phyloP scores from a whole-genome alignment of 2,113 vertebrate genomes.

The Erpornis zantholeuca region DNA sequence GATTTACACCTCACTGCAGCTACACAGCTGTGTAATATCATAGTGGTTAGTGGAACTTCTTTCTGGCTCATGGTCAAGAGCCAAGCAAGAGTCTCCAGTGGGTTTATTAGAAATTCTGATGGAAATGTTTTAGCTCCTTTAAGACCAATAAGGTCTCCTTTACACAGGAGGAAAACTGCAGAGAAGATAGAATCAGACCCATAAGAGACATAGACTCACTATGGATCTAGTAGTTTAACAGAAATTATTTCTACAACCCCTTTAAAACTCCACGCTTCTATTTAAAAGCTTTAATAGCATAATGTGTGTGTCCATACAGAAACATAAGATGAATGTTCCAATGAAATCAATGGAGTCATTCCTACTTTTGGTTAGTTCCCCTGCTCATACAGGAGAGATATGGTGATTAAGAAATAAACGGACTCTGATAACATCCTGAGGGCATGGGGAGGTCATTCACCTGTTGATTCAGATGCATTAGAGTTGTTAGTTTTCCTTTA shows the following conservation, averaged over 20 bases:
- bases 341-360: background rate
- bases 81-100: background rate
- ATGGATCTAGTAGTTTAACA: background rate
- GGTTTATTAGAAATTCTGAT: background rate
- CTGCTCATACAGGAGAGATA: background rate
- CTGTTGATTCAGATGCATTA: conserved; percentile 15
- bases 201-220: background rate
- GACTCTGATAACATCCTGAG: background rate
- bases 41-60: background rate
- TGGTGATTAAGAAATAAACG: background rate
- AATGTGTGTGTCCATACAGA: background rate
- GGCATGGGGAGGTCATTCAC: background rate
- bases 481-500: background rate
- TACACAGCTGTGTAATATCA: background rate
- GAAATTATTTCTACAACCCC: background rate
- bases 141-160: background rate
- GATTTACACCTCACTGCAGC: background rate
- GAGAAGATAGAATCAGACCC: background rate
- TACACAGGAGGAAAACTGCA: background rate
- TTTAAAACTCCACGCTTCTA: conserved; percentile 8
- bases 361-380: conserved; percentile 6
- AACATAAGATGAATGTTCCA: background rate
- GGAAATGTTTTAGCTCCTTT: background rate
- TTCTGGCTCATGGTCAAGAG: background rate
- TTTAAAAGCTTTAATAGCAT: conserved; percentile 27